Percentiles rank a stretch among this genome's conserved stretches.
Evolutionary conservation across 2,797 vertebrate genomes (phyloP).

Genomic region (Hozukius guyotensis): DNA sequence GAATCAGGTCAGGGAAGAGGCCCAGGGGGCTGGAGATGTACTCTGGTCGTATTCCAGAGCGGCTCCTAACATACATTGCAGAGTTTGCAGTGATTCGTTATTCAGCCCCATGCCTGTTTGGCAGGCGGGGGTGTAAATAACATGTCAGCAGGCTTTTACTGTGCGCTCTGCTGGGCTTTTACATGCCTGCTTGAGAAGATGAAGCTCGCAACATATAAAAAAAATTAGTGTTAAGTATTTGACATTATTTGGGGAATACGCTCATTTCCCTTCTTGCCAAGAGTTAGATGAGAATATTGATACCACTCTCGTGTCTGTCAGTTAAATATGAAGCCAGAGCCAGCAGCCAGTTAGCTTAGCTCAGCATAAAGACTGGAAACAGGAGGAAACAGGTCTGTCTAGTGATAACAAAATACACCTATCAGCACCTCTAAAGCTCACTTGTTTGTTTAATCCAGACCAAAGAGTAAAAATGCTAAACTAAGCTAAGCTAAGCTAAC

Average conservation of each 20-base stretch:
- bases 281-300: not conserved
- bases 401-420: too few species aligned
- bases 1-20: conserved; percentile 62
- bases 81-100: conserved; percentile 34
- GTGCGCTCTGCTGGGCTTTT: not conserved
- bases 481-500: too few species aligned
- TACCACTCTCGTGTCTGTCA: not conserved
- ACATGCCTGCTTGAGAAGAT: conserved; percentile 3
- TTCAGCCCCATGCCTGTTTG: conserved; percentile 26
- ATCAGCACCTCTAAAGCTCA: too few species aligned
- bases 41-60: conserved; percentile 43
- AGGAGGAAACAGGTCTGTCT: too few species aligned
- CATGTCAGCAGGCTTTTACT: not conserved
- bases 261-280: not conserved
- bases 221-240: not conserved
- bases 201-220: not conserved
- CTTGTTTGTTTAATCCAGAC: too few species aligned
- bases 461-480: too few species aligned
- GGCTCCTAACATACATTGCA: conserved; percentile 27
- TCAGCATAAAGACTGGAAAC: too few species aligned
- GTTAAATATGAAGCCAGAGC: too few species aligned
- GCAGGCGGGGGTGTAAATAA: conserved; percentile 24
- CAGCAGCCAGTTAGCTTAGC: too few species aligned
- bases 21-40: conserved; percentile 52
- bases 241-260: not conserved